Percentiles rank a stretch among this genome's conserved stretches.
phyloP scores from a whole-genome alignment of 64 coral and sea anemone species.

The Montipora efflorescens region DNA sequence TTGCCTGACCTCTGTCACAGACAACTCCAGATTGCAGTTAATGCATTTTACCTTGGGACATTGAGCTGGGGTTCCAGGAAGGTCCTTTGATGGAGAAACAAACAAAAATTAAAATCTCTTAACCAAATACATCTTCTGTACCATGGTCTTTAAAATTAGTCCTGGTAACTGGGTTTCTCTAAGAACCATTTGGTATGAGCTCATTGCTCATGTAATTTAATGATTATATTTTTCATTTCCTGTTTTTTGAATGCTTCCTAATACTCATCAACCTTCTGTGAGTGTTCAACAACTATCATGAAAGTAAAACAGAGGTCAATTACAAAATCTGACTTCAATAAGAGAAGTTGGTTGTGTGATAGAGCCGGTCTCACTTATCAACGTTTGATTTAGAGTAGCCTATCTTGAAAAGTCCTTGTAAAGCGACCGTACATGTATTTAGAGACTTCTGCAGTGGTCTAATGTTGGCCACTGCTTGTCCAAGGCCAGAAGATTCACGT shows the following conservation, averaged over 20 bases:
- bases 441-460: slow-evolving; percentile 23
- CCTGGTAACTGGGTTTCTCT: background rate
- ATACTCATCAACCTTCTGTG: background rate
- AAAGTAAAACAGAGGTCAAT: background rate
- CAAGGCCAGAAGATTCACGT: background rate
- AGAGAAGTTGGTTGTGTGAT: background rate
- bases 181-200: background rate
- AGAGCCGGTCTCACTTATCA: background rate
- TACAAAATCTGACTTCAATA: background rate
- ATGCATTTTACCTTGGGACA: background rate
- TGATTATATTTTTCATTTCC: background rate
- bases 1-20: background rate
- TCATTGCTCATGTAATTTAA: background rate
- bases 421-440: background rate
- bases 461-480: slow-evolving; percentile 18
- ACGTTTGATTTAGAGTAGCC: background rate
- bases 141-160: background rate
- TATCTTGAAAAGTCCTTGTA: background rate
- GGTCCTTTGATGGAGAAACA: background rate
- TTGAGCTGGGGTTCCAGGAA: background rate
- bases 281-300: background rate
- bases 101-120: background rate
- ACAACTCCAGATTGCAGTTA: background rate
- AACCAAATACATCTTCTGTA: background rate
- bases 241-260: background rate